Evolutionary conservation across 2,888 invertebrate species (phyloP), one percentile per base, ranked within the genome.

Genomic region (Tipula lateralis): DNA sequence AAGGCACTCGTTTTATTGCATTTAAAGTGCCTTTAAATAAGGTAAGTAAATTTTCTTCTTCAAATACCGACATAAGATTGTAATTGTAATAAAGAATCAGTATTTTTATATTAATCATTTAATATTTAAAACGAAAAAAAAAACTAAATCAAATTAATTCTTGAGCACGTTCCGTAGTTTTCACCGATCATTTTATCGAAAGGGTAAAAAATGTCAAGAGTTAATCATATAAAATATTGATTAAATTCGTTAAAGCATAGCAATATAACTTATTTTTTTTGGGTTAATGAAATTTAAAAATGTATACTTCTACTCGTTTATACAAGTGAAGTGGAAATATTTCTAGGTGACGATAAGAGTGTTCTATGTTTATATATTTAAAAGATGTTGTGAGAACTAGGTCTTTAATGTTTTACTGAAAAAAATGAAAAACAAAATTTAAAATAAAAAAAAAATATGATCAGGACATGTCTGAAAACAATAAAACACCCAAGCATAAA

Each of bases 21-120:
- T 82, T 82, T 82, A 82, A 82, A 82, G 82, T 82, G 7, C 82
- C 82, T n/a, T 32, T 82, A 82, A 16, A 82, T 82, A 30, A 16
- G 30, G 82, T 82, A 82, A 16, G 66, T 66, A 7, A 66, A 66
- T 66, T 24, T 66, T 66, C 66, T 66, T 9, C 24, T 66, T n/a
- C n/a, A 66, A 3, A 24, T 66, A 2, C 13, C n/a, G 2, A 66
- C 24, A 12, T 24, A 66, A 66, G 66, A 24, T 66, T 66, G 19
- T 66, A 12, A 24, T 24, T 66, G 24, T 66, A 66, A 44, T 44
- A 44, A 44, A 9, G 9, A 16, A 44, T 44, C 44, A 66, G 66
- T 66, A 24, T 66, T 66, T 66, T 12, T 66, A n/a, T 44, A 19
- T 44, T n/a, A 66, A 19, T 66, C 66, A 24, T 66, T 12, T 19